Conservation (phyloP, 2,797 vertebrate genomes). For the Hozukius guyotensis region DNA sequence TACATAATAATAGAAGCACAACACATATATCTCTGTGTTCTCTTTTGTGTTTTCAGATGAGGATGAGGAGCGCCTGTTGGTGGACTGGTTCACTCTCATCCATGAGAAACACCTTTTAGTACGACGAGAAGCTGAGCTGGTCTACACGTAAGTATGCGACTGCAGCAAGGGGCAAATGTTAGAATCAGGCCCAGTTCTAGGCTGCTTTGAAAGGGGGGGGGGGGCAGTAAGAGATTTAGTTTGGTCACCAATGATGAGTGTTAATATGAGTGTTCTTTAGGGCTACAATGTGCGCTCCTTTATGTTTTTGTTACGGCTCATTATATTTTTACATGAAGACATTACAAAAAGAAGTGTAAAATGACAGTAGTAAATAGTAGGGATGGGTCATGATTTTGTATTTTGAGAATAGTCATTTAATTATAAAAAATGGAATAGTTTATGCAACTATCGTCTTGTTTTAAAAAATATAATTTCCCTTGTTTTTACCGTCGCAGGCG, state of each 20-base stretch:
- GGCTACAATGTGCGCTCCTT: too few species aligned
- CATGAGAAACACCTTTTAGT: slow-evolving; percentile 97
- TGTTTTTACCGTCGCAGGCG: too few species aligned
- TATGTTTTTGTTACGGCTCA: too few species aligned
- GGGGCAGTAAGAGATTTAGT: too few species aligned
- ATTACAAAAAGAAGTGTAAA: not conserved
- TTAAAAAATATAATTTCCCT: too few species aligned
- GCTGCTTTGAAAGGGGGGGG: too few species aligned
- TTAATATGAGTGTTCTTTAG: too few species aligned
- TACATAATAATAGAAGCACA: not conserved
- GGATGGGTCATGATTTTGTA: too few species aligned
- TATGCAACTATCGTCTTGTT: too few species aligned
- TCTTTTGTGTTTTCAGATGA: slow-evolving; percentile 81
- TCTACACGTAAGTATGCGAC: slow-evolving; percentile 90
- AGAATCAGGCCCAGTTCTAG: not conserved
- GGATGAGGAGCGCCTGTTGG: slow-evolving; percentile 91
- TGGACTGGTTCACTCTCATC: slow-evolving; percentile 98
- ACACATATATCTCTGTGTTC: not conserved
- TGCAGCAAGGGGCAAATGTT: not conserved
- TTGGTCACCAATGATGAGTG: too few species aligned
- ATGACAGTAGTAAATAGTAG: not conserved
- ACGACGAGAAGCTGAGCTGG: slow-evolving; percentile 94
- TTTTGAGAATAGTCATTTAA: too few species aligned
- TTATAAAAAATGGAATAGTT: too few species aligned
- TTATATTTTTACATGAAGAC: not conserved